phyloP scores from a whole-genome alignment of 2,113 vertebrate genomes.

The Prolemur simus region DNA sequence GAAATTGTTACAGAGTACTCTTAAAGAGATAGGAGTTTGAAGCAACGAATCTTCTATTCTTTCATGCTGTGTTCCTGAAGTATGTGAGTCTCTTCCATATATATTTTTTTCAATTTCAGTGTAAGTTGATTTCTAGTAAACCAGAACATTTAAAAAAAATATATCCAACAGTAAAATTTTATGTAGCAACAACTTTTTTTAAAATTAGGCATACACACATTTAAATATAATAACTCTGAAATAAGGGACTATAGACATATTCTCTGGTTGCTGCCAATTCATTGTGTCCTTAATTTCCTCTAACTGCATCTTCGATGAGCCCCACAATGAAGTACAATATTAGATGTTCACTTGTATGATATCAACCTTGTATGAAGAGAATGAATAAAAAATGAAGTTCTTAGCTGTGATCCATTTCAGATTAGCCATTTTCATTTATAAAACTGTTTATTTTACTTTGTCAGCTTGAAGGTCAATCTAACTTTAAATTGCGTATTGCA shows the following conservation, averaged over 20 bases:
- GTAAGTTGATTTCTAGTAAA: constrained; percentile 59
- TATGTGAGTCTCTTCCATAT: not conserved
- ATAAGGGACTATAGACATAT: constrained; percentile 52
- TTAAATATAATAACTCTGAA: constrained; percentile 64
- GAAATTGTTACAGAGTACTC: not conserved
- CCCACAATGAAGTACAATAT: constrained; percentile 79
- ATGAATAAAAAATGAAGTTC: constrained; percentile 88
- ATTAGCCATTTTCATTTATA: constrained; percentile 85
- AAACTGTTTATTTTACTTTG: constrained; percentile 87
- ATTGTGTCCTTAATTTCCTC: constrained; percentile 79
- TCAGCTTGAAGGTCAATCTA: constrained; percentile 86
- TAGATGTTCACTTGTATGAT: constrained; percentile 83
- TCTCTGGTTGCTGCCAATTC: constrained; percentile 68
- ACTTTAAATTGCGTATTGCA: constrained; percentile 79
- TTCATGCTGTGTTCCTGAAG: not conserved
- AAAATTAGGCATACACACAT: constrained; percentile 39
- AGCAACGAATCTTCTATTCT: not conserved
- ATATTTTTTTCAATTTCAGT: not conserved
- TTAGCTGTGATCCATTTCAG: constrained; percentile 82
- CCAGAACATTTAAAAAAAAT: constrained; percentile 58
- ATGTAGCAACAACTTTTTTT: not conserved
- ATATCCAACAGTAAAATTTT: constrained; percentile 46
- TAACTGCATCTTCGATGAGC: constrained; percentile 69
- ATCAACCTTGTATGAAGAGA: constrained; percentile 85
- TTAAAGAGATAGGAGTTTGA: not conserved